Base-by-base conservation (phyloP, 2,797 vertebrate genomes). In the Poeciliopsis gracilis region DNA sequence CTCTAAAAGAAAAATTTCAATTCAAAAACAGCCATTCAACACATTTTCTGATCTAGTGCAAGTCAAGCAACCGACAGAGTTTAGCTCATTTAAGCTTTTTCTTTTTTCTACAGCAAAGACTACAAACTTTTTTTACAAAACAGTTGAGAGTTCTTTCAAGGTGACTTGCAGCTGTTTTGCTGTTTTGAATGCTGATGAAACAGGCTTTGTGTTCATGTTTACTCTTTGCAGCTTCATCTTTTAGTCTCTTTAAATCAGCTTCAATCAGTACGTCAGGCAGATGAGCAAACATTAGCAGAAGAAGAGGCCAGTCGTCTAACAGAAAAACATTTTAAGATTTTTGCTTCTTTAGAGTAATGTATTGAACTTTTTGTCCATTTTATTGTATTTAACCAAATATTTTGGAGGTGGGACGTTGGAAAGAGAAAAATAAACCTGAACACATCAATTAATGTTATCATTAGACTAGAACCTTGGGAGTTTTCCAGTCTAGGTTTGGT, bases 151-250 rank as follows among this genome's bases (percentile, higher is more conserved):
- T 9, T 66, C 16, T 20, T 66, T 36, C 30, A 66, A 36, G 33
- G 9, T 23, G n/a, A 47, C 18, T 47, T 51, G 33, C 8, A 28
- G 43, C 16, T 10, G 28, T 30, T 30, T 33, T 47, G n/a, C n/a
- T 30, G 28, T 30, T 28, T 47, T 46, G n/a, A 15, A 28, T 59
- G 55, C n/a, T 30, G 25, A n/a, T 59, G 55, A 59, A 59, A 59
- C 55, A 5, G 5, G 55, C n/a, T 59, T 59, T 23, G 25, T 53
- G 23, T 53, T 53, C 51, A 25, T 59, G 55, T 59, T 59, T 59
- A 59, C n/a, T 59, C 55, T 59, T 59, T 30, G 55, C n/a, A 59
- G 55, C 55, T 59, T n/a, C n/a, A 57, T 53, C 11, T 59, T 59
- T 13, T 30, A 59, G 11, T 33, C 36, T 41, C 2, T 67, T 25